phyloP scores from a whole-genome alignment of 2,888 invertebrate species.

The Cheilosia vulpina region DNA sequence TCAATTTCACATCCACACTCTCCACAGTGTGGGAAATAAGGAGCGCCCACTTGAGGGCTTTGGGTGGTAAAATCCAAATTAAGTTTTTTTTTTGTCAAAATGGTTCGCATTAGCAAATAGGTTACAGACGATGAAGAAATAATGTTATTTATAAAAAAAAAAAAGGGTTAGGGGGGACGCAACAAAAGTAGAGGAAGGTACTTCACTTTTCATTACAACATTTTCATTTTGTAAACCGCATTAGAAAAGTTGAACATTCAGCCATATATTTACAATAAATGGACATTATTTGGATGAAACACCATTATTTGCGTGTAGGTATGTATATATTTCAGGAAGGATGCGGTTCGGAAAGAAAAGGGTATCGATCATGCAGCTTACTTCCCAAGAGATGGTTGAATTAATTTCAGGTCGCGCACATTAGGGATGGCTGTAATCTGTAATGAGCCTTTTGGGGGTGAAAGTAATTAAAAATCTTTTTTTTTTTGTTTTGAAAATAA shows the following conservation, averaged over 20 bases:
- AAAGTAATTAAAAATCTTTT: constrained; percentile 64
- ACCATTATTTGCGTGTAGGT: constrained; percentile 13
- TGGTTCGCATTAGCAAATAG: constrained; percentile 30
- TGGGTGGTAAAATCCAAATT: constrained; percentile 54
- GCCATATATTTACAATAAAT: constrained; percentile 6
- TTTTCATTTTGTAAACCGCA: constrained; percentile 23
- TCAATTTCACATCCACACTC: constrained; percentile 71
- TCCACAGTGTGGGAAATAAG: constrained; percentile 5
- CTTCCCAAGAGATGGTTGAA: constrained; percentile 63
- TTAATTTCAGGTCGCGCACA: constrained; percentile 68
- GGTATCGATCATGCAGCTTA: constrained; percentile 67
- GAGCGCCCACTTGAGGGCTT: constrained; percentile 2
- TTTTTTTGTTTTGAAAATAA: constrained; percentile 11
- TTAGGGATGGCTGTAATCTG: constrained; percentile 55
- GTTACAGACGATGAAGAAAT: constrained; percentile 50
- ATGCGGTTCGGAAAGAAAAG: constrained; percentile 10
- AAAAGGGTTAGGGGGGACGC: constrained; percentile 55
- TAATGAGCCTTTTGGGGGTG: constrained; percentile 65
- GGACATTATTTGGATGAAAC: background rate
- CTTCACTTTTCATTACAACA: constrained; percentile 58
- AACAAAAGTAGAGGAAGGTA: constrained; percentile 29
- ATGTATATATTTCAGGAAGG: constrained; percentile 27
- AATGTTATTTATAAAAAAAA: constrained; percentile 56
- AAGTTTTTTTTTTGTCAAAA: constrained; percentile 27
- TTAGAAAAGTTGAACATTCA: background rate